phyloP scores from a whole-genome alignment of 1,140 invertebrate species.

The Drosophila sucinea region DNA sequence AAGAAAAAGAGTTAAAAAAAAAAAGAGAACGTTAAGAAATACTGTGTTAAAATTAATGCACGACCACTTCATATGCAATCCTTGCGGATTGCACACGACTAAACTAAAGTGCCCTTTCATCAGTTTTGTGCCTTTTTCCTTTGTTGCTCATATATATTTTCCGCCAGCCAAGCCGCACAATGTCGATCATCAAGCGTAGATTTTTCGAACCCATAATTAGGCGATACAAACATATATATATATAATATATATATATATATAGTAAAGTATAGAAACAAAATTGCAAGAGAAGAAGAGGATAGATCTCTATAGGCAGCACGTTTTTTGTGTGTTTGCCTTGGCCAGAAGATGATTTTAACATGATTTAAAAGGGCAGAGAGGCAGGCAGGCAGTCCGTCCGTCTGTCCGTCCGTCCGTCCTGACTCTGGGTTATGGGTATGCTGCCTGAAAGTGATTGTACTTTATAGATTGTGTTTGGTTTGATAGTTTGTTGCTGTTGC shows the following conservation, averaged over 20 bases:
- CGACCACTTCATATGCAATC: constrained; percentile 52
- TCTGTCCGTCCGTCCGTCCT: not conserved
- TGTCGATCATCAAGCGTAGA: constrained; percentile 65
- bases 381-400: constrained; percentile 44
- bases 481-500: constrained; percentile 8
- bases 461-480: constrained; percentile 59
- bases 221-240: constrained; percentile 35
- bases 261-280: constrained; percentile 22
- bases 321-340: constrained; percentile 33
- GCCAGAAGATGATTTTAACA: constrained; percentile 47
- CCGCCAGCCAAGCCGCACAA: constrained; percentile 41
- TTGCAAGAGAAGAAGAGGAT: constrained; percentile 33
- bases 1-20: constrained; percentile 16
- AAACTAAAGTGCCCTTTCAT: constrained; percentile 70
- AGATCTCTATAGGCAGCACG: constrained; percentile 61
- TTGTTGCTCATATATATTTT: constrained; percentile 48
- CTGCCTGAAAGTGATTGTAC: constrained; percentile 68
- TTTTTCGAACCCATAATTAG: constrained; percentile 73
- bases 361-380: constrained; percentile 71
- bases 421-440: constrained; percentile 24
- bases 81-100: constrained; percentile 22
- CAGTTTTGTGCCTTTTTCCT: constrained; percentile 34
- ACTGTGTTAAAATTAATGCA: constrained; percentile 76
- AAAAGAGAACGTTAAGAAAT: constrained; percentile 22
- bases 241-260: constrained; percentile 35